These are phyloP conservation scores for Neuroscelio doddi DNA, from an alignment of 2,888 invertebrate species.

Conservation along the genomic window DNA sequence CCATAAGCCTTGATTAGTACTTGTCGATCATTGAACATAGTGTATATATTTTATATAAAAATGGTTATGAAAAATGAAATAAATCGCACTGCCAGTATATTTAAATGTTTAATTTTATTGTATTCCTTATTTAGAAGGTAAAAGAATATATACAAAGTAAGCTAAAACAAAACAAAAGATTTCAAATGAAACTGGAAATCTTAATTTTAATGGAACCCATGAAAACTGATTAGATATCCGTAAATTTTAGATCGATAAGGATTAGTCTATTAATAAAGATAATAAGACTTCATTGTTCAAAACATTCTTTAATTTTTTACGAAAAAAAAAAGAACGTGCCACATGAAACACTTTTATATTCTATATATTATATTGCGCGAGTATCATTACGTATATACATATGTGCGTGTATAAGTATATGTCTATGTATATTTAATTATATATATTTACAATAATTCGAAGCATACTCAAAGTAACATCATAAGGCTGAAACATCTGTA, in stretches of 20 bases:
- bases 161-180: no score
- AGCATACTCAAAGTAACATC: slow-evolving; percentile 60
- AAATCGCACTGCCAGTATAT: slow-evolving; percentile 32
- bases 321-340: slow-evolving; percentile 39
- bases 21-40: slow-evolving; percentile 56
- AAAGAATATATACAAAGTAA: no score
- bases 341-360: slow-evolving; percentile 47
- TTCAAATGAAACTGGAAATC: no score
- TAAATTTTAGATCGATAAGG: no score
- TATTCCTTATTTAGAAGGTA: no score
- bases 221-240: no score
- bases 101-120: no score
- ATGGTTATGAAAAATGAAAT: slow-evolving; percentile 42
- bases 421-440: slow-evolving; percentile 37
- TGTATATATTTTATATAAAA: slow-evolving; percentile 70
- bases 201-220: no score
- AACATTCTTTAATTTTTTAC: slow-evolving; percentile 35
- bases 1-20: slow-evolving; percentile 70
- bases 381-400: slow-evolving; percentile 45
- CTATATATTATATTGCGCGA: slow-evolving; percentile 47
- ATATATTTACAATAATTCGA: slow-evolving; percentile 69
- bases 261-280: slow-evolving; percentile 37
- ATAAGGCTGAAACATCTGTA: slow-evolving; percentile 50
- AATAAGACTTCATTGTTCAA: slow-evolving; percentile 46
- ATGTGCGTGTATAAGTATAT: slow-evolving; percentile 32